Conservation (phyloP, 1,140 invertebrate genomes). For the Panulirus ornatus region DNA sequence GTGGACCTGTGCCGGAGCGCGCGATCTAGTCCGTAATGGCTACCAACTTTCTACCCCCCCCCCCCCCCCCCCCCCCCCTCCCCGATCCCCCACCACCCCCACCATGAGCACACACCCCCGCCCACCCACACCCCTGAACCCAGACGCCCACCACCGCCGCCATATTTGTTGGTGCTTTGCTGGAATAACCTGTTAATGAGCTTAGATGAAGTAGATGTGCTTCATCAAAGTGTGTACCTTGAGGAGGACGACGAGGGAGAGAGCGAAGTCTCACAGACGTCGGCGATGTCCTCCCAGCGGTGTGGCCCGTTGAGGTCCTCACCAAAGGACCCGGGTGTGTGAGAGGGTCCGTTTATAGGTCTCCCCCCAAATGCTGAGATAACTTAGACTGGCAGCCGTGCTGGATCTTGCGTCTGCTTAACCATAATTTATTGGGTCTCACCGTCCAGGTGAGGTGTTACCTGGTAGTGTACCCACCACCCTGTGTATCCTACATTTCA, state of each 20-base stretch:
- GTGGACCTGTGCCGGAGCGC: too few relatives aligned
- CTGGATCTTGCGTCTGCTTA: neutral
- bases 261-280: neutral
- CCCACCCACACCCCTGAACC: neutral
- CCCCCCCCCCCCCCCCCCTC: too few relatives aligned
- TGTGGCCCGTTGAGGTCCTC: neutral
- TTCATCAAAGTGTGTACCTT: neutral
- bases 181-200: neutral
- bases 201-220: too few relatives aligned
- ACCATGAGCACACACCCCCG: neutral
- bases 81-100: too few relatives aligned
- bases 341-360: neutral
- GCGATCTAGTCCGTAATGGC: too few relatives aligned
- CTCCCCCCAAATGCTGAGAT: neutral
- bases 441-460: neutral
- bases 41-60: too few relatives aligned
- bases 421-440: neutral
- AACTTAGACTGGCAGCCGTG: neutral
- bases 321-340: neutral
- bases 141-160: neutral
- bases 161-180: neutral
- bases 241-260: neutral
- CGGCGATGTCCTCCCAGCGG: neutral
- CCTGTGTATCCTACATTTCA: too few relatives aligned
- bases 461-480: too few relatives aligned